Evolutionary conservation across 2,797 vertebrate species (phyloP), one percentile per base, ranked within the genome.

Genomic region (Crypturellus tataupa): DNA sequence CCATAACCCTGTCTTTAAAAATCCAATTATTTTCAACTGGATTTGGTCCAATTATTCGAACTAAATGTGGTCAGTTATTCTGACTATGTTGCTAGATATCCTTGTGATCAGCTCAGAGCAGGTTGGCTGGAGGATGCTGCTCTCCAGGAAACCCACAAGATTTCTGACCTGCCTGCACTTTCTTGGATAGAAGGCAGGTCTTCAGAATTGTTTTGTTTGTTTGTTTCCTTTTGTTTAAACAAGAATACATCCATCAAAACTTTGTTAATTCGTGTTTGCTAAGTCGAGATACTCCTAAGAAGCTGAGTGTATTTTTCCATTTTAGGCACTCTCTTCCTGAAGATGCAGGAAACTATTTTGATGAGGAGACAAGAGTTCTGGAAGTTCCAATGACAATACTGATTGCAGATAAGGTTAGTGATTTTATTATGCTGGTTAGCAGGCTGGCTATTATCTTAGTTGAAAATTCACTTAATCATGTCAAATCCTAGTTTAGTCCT

Each of bases 401-500:
- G 70, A 97, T 99, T 40, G 87, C 98, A 51, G 98, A 98, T 94
- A 99, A 99, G 98, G 99, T 99, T 84, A 95, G 98, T 95, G 39
- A 10, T 62, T 77, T 55, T 64, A 6, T 83, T 51, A 9, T 29
- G 21, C 21, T 67, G 12, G 21, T 71, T 58, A 25, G 72, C 64
- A 76, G 47, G 11, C 29, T 84, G 59, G 23, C 37, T 15, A 14
- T 56, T 17, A 40, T 35, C 69, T 35, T 31, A 49, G 14, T 33
- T 18, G 44, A 72, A 42, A 13, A 18, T 58, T 70, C 31, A 15
- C 12, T 80, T 76, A 70, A 23, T 44, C 44, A 14, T 76, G 13
- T 23, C 42, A 76, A 13, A 69, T 56, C 67, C 76, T 47, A 51
- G 25, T 33, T 51, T 33, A 44, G 11, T 47, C 80, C 49, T 92